Evolutionary conservation across 1,140 invertebrate genomes (phyloP).

Genomic region (Metopolophium dirhodum): DNA sequence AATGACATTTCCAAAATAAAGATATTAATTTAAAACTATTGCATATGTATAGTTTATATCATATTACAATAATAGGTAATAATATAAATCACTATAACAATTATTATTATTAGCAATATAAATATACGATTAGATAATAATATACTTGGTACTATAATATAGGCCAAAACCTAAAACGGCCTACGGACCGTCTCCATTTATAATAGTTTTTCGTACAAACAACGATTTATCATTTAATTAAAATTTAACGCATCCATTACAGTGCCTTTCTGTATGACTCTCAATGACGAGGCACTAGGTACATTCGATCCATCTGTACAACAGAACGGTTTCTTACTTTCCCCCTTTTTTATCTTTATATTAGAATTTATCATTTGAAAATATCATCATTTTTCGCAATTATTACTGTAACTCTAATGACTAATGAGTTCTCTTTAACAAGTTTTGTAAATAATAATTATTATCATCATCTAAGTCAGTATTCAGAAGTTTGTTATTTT

Average conservation of each 20-base stretch:
- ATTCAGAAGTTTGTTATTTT: neutral
- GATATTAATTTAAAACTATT: too few relatives aligned
- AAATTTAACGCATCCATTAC: neutral
- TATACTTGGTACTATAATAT: too few relatives aligned
- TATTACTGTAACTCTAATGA: neutral
- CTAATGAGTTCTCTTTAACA: neutral
- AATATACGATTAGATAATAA: too few relatives aligned
- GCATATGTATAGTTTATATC: too few relatives aligned
- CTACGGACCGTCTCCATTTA: neutral
- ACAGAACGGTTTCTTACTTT: neutral
- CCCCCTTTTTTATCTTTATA: neutral
- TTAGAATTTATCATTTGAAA: neutral
- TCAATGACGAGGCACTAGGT: neutral
- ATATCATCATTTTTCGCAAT: neutral
- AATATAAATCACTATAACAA: too few relatives aligned
- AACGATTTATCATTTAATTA: neutral
- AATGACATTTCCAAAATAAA: too few relatives aligned
- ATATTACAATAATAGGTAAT: too few relatives aligned
- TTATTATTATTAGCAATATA: too few relatives aligned
- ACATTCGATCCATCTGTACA: too few relatives aligned
- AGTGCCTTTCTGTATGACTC: neutral
- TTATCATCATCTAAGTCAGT: neutral
- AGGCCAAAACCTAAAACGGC: too few relatives aligned
- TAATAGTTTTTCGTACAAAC: neutral
- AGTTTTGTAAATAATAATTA: constrained; percentile 4